These are phyloP conservation scores for Lethrus apterus DNA, from an alignment of 1,140 invertebrate genomes.

Conservation along the genomic window DNA sequence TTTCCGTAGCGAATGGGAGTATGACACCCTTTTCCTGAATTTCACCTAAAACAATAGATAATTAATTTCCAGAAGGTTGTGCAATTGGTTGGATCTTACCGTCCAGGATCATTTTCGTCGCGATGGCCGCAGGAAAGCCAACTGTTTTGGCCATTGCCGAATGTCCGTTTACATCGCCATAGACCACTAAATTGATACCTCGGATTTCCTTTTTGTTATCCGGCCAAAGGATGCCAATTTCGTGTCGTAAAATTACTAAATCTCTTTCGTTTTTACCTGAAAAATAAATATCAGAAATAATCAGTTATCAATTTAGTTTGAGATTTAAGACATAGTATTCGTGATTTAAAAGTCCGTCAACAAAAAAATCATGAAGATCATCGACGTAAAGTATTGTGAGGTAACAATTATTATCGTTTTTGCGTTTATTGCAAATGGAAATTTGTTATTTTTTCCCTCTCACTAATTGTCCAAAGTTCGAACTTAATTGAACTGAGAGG, in stretches of 20 bases:
- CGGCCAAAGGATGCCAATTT: slow-evolving; percentile 87
- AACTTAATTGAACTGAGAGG: too few relatives aligned
- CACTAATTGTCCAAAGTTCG: too few relatives aligned
- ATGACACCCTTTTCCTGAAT: slow-evolving; percentile 92
- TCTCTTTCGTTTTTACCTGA: slow-evolving; percentile 79
- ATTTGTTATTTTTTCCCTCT: too few relatives aligned
- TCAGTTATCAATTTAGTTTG: too few relatives aligned
- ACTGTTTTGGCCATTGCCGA: slow-evolving; percentile 98
- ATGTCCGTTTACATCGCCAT: slow-evolving; percentile 78
- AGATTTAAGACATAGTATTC: too few relatives aligned
- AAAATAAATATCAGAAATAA: slow-evolving; percentile 24
- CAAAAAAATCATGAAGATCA: too few relatives aligned
- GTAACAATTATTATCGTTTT: too few relatives aligned
- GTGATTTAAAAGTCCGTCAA: too few relatives aligned
- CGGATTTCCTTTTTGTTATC: slow-evolving; percentile 75
- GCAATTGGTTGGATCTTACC: slow-evolving; percentile 49
- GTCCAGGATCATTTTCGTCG: slow-evolving; percentile 94
- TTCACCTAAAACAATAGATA: slow-evolving; percentile 60
- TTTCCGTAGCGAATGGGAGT: slow-evolving; percentile 80
- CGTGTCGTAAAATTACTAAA: slow-evolving; percentile 88
- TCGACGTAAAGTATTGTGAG: too few relatives aligned
- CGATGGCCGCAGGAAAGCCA: slow-evolving; percentile 92
- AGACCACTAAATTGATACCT: slow-evolving; percentile 88
- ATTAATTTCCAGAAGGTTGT: background rate
- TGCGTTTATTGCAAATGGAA: too few relatives aligned